A percentile compares a stretch with the other conserved stretches of the same genome.
Conservation (phyloP, 2,113 vertebrate species). For the Lycaon pictus region DNA sequence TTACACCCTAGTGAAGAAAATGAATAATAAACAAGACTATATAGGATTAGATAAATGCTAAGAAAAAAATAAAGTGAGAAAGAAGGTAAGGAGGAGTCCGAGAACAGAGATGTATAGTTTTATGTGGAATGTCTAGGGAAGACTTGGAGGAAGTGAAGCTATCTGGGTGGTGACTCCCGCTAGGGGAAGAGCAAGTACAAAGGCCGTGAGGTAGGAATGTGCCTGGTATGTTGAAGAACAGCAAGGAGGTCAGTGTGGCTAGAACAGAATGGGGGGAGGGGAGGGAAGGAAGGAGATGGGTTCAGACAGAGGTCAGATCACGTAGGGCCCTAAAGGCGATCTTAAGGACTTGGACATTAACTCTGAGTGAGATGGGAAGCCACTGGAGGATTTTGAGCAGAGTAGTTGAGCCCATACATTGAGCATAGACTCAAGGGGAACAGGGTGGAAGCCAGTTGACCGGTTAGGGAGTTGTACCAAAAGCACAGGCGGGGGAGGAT, state of each 20-base stretch:
- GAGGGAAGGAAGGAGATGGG: not conserved
- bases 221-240: not conserved
- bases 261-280: not conserved
- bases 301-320: not conserved
- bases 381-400: not conserved
- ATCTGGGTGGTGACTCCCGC: not conserved
- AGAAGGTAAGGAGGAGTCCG: not conserved
- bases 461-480: not conserved
- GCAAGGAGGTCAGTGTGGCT: not conserved
- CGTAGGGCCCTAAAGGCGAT: not conserved
- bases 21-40: not conserved
- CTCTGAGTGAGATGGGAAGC: not conserved
- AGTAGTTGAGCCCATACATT: not conserved
- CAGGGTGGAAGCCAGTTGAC: not conserved
- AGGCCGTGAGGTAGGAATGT: not conserved
- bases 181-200: not conserved
- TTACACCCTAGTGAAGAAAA: constrained; percentile 16
- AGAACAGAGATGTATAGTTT: not conserved
- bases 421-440: not conserved
- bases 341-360: not conserved
- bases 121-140: not conserved
- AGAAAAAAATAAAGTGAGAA: not conserved
- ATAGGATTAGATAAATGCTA: not conserved
- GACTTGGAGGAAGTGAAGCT: not conserved
- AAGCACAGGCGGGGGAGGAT: not conserved